Conservation (phyloP, 1,140 invertebrate genomes). For the Leptopilina clavipes region DNA sequence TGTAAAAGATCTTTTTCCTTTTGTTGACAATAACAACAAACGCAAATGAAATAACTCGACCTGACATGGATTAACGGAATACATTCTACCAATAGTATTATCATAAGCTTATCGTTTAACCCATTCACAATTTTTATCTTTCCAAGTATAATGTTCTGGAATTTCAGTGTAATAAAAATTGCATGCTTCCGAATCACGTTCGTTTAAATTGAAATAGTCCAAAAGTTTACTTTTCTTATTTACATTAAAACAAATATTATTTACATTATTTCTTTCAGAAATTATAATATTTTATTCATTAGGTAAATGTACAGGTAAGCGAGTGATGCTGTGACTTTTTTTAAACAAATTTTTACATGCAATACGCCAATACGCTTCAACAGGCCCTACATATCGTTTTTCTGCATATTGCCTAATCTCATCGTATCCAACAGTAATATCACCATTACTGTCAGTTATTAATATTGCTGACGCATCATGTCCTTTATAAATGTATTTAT, state of each 20-base stretch:
- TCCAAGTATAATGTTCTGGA: neutral
- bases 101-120: neutral
- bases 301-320: too few species aligned
- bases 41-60: slow-evolving; percentile 18
- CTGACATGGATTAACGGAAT: slow-evolving; percentile 24
- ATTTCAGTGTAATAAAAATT: neutral
- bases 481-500: too few species aligned
- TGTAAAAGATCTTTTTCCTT: neutral
- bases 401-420: too few species aligned
- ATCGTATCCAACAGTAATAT: too few species aligned
- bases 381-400: too few species aligned
- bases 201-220: neutral
- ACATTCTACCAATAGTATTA: slow-evolving; percentile 18
- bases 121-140: neutral
- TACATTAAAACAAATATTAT: too few species aligned
- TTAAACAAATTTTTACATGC: too few species aligned
- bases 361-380: too few species aligned
- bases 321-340: too few species aligned
- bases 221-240: neutral
- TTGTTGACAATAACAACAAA: neutral
- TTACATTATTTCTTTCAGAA: too few species aligned
- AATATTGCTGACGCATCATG: neutral
- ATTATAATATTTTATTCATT: too few species aligned
- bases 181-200: neutral
- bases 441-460: too few species aligned